A percentile compares a stretch with the other conserved stretches of the same genome.
These are phyloP conservation scores for Notarius quadriscutis DNA, from an alignment of 2,113 vertebrate species.

Conservation along the genomic window DNA sequence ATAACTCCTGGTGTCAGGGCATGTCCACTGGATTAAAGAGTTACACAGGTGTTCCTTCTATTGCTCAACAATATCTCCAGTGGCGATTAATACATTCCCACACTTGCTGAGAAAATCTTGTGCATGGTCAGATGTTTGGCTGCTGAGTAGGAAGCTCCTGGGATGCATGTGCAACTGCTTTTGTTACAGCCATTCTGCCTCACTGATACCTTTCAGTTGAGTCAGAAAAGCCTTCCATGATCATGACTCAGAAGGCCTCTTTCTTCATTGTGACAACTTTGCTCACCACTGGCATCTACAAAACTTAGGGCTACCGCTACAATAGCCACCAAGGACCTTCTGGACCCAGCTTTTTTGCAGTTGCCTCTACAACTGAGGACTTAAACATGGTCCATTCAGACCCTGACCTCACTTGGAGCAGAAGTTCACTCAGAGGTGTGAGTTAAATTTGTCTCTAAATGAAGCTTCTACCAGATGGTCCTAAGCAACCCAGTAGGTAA, in stretches of 20 bases:
- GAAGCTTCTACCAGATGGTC: background rate
- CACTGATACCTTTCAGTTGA: no score
- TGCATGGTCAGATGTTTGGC: background rate
- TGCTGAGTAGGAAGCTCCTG: no score
- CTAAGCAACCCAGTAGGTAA: background rate
- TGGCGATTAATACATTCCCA: background rate
- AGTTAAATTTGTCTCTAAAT: background rate
- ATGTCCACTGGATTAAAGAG: no score
- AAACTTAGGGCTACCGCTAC: background rate
- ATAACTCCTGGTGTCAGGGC: background rate
- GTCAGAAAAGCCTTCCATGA: background rate
- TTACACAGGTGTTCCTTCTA: background rate
- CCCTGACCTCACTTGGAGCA: background rate
- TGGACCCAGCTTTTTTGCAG: background rate
- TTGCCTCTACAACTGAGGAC: background rate
- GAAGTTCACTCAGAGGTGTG: background rate
- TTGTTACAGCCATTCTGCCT: background rate
- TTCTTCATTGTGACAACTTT: background rate
- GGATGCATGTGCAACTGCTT: background rate
- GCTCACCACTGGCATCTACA: background rate
- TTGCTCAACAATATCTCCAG: background rate
- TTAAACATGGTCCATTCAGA: background rate
- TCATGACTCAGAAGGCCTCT: background rate
- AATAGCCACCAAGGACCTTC: background rate
- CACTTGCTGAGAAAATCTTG: background rate